Conservation (phyloP, 2,888 invertebrate species). For the Cremastobaeus sp. region DNA sequence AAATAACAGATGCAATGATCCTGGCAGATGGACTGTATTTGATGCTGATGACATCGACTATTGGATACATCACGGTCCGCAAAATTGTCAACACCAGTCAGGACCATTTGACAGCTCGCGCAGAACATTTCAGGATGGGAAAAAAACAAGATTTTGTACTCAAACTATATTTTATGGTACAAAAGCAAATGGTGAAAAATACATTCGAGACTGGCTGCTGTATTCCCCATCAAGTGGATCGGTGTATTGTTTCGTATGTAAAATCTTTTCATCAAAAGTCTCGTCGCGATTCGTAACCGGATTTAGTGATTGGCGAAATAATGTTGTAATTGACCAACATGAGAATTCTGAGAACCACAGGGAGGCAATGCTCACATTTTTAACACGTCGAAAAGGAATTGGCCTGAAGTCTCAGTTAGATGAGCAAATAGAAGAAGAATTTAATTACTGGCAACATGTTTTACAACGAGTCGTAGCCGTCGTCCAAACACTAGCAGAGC, state of each 20-base stretch:
- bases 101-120: constrained; percentile 41
- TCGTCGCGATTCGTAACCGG: constrained; percentile 25
- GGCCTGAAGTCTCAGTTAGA: constrained; percentile 7
- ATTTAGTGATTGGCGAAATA: constrained; percentile 51
- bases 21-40: constrained; percentile 14
- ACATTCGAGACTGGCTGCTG: constrained; percentile 51
- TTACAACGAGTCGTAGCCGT: constrained; percentile 47
- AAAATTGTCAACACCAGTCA: constrained; percentile 39
- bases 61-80: constrained; percentile 28
- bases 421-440: constrained; percentile 20
- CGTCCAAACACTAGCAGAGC: constrained; percentile 40
- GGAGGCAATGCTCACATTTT: constrained; percentile 21
- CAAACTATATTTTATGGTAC: constrained; percentile 21
- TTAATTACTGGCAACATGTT: constrained; percentile 44
- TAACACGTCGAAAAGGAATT: constrained; percentile 17
- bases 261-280: constrained; percentile 28
- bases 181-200: constrained; percentile 53
- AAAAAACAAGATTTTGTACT: constrained; percentile 45
- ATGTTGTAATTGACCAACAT: constrained; percentile 20
- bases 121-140: constrained; percentile 25
- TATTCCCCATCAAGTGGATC: constrained; percentile 53
- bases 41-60: constrained; percentile 19
- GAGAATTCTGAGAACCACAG: constrained; percentile 28
- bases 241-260: constrained; percentile 53
- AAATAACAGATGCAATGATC: constrained; percentile 15